These are phyloP conservation scores for Cyprinodon tularosa DNA, from an alignment of 2,113 vertebrate species.

Conservation along the genomic window DNA sequence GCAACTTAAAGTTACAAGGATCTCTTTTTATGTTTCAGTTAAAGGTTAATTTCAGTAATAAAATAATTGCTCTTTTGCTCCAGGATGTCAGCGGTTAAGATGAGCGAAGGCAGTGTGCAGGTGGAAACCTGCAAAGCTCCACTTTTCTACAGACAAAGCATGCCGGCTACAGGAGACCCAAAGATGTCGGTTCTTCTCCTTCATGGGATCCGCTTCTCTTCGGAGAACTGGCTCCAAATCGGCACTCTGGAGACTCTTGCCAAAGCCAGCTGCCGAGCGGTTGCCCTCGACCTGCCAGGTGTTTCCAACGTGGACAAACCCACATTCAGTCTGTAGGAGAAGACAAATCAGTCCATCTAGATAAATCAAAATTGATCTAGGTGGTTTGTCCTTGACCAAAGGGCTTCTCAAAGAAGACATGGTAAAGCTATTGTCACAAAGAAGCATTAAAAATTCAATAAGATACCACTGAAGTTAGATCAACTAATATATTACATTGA, in stretches of 20 bases:
- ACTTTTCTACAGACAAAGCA: conserved; percentile 87
- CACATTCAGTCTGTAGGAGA: background rate
- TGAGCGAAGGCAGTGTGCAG: conserved; percentile 75
- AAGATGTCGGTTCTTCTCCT: conserved; percentile 85
- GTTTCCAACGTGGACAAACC: conserved; percentile 11
- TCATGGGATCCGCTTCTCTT: conserved; percentile 95
- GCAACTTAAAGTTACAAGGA: background rate
- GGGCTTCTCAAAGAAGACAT: background rate
- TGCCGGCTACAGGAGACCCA: conserved; percentile 56
- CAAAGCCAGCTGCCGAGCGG: conserved; percentile 84
- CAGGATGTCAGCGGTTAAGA: conserved; percentile 80
- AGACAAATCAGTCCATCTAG: background rate
- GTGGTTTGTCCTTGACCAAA: no score
- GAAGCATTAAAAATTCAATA: background rate
- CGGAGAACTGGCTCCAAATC: conserved; percentile 88
- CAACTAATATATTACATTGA: background rate
- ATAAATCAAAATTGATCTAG: no score
- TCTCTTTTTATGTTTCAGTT: background rate
- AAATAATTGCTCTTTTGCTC: background rate
- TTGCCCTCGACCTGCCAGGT: conserved; percentile 95
- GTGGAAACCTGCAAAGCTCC: conserved; percentile 78
- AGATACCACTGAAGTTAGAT: background rate
- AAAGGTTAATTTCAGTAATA: background rate
- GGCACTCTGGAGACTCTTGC: conserved; percentile 85
- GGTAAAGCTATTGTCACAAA: background rate